Conservation (phyloP, 64 coral and sea anemone species). For the Catalaphyllia jardinei region DNA sequence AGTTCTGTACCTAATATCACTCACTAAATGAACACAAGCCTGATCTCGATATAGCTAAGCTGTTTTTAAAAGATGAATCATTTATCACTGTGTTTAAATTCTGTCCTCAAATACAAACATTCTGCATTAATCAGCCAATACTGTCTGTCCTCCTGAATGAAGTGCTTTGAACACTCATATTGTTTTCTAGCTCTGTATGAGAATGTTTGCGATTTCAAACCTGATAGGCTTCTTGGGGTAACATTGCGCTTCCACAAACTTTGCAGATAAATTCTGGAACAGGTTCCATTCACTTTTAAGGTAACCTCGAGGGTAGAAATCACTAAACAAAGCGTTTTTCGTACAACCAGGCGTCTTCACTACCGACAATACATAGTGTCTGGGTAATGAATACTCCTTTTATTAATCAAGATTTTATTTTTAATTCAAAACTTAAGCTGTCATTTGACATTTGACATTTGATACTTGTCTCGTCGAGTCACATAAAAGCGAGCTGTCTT, state of each 20-base stretch:
- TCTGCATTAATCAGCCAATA: not conserved
- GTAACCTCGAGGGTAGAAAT: not conserved
- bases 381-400: conserved; percentile 10
- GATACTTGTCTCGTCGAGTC: conserved; percentile 20
- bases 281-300: conserved; percentile 29
- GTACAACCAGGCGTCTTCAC: not conserved
- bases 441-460: too few species aligned
- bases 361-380: not conserved
- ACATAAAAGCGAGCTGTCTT: not conserved
- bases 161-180: not conserved
- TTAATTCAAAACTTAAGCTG: not conserved
- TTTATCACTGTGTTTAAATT: not conserved
- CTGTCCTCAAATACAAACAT: not conserved
- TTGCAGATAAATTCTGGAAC: conserved; percentile 44
- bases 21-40: not conserved
- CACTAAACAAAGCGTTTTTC: not conserved
- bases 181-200: conserved; percentile 1
- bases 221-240: conserved; percentile 28
- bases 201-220: conserved; percentile 42
- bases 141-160: not conserved
- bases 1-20: not conserved
- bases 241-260: conserved; percentile 28
- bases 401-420: conserved; percentile 13
- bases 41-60: not conserved
- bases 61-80: not conserved